Evolutionary conservation across 2,888 invertebrate species (phyloP), one percentile per base, ranked within the genome.

Genomic region (Tyria jacobaeae): DNA sequence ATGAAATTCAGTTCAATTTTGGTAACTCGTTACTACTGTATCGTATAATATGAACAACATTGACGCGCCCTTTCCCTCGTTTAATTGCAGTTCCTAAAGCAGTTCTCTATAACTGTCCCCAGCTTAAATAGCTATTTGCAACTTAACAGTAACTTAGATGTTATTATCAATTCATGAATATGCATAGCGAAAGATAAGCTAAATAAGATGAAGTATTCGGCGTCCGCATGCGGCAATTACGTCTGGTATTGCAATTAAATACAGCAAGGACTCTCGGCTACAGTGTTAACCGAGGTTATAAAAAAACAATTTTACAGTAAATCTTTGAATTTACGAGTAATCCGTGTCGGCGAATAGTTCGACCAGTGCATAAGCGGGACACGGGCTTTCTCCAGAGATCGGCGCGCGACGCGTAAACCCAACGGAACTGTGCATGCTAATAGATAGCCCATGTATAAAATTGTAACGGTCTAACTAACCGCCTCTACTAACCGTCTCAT

Each of bases 391-490:
- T 90, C 91, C 86, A 79, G 79, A 82, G 86, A 85, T 85, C 80
- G 78, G 75, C 77, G 79, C 75, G 83, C 77, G 80, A 73, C 83
- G 84, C 84, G 84, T 84, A 81, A 84, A 87, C 82, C 82, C 84
- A 88, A 88, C 89, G 86, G 89, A 89, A 88, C 84, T 76, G 79
- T 83, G 89, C 89, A 90, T 90, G 89, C 86, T 91, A 91, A 90
- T 90, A 85, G 83, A 88, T 86, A 85, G 82, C 82, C 83, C 79
- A 86, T 81, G 86, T 87, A 89, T 91, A 87, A 89, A 87, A 89
- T 89, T 84, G 88, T 92, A 92, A 92, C 92, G 92, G 92, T 92
- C n/a, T 84, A 85, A 84, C 80, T n/a, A n/a, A 76, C 86, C 82
- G 82, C 87, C 86, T 86, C 84, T 82, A 83, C 79, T 74, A 70